These are phyloP conservation scores for Atherinomorus stipes DNA, from an alignment of 2,113 vertebrate species.

Conservation along the genomic window DNA sequence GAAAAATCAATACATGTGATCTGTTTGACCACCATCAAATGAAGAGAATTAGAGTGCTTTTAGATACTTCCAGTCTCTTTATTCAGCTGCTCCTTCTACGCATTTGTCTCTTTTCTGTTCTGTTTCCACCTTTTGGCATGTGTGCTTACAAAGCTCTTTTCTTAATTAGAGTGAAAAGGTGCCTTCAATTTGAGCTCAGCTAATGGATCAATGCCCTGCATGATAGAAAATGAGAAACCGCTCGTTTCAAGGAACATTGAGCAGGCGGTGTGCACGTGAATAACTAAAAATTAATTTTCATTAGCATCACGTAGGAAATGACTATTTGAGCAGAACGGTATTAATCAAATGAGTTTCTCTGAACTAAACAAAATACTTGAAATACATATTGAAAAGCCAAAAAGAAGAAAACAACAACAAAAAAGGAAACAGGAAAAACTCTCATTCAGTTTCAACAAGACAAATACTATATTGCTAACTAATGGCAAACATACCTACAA, in stretches of 20 bases:
- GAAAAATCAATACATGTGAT: slow-evolving; percentile 34
- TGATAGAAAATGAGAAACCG: slow-evolving; percentile 53
- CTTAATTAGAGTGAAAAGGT: slow-evolving; percentile 63
- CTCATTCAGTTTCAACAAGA: neutral
- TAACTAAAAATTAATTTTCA: slow-evolving; percentile 57
- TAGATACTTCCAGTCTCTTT: slow-evolving; percentile 1
- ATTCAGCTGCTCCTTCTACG: neutral
- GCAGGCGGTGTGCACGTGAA: slow-evolving; percentile 35
- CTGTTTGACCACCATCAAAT: slow-evolving; percentile 25
- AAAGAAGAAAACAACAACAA: too few species aligned
- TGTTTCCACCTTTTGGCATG: slow-evolving; percentile 10
- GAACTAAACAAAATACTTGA: slow-evolving; percentile 8
- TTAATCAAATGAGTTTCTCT: slow-evolving; percentile 12
- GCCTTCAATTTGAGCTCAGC: slow-evolving; percentile 53
- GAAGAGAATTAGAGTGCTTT: neutral
- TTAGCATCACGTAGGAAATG: slow-evolving; percentile 38
- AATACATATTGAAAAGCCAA: neutral
- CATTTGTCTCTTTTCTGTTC: neutral
- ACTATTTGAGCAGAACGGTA: slow-evolving; percentile 22
- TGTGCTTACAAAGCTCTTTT: slow-evolving; percentile 59
- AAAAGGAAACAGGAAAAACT: slow-evolving; percentile 10
- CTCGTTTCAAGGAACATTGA: slow-evolving; percentile 76
- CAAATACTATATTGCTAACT: neutral
- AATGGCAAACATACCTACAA: neutral
- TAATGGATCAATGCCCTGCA: slow-evolving; percentile 62